phyloP scores from a whole-genome alignment of 2,113 vertebrate species.

The Daboia siamensis region DNA sequence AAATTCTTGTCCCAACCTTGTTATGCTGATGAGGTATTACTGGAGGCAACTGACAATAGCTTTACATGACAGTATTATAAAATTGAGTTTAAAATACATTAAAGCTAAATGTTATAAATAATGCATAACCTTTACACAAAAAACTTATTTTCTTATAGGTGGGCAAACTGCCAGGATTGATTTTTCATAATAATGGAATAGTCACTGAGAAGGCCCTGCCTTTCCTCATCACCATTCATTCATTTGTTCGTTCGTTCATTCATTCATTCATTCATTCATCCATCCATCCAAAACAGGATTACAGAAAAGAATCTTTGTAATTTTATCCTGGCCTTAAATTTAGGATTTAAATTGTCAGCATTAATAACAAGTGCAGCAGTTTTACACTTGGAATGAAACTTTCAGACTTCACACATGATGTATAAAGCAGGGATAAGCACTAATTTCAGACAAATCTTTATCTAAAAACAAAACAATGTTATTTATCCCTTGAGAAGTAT shows the following conservation, averaged over 20 bases:
- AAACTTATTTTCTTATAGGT: not conserved
- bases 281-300: not conserved
- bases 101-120: not conserved
- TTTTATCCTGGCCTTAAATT: not conserved
- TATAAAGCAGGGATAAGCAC: not conserved
- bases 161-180: not conserved
- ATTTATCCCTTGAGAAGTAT: not conserved
- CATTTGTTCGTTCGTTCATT: too few species aligned
- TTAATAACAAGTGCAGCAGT: not conserved
- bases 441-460: not conserved
- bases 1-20: not conserved
- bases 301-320: not conserved
- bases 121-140: not conserved
- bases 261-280: not conserved
- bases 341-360: not conserved
- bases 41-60: not conserved
- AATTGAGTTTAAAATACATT: not conserved
- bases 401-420: not conserved
- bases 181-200: not conserved
- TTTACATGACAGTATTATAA: not conserved
- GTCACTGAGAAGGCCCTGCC: not conserved
- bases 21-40: not conserved
- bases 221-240: not conserved
- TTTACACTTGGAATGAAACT: not conserved
- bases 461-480: not conserved